Percentiles rank a stretch among this genome's conserved stretches.
phyloP scores from a whole-genome alignment of 2,113 vertebrate genomes.

The Coreoperca whiteheadi region DNA sequence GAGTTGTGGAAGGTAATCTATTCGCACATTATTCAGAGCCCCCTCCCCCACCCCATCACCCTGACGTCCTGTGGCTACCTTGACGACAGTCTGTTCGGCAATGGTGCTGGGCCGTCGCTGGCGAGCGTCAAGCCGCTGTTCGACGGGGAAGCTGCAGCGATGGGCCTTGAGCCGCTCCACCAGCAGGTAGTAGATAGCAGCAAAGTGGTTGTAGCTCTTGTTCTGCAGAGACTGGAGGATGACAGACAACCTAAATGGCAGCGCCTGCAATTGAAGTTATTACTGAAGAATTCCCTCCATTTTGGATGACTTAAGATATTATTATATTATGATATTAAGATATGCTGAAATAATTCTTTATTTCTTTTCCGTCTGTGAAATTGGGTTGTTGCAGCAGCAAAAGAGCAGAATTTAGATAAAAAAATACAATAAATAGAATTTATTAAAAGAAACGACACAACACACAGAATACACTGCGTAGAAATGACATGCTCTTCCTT shows the following conservation, averaged over 20 bases:
- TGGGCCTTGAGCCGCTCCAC: constrained; percentile 97
- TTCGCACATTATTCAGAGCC: constrained; percentile 45
- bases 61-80: constrained; percentile 84
- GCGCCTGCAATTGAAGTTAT: constrained; percentile 12
- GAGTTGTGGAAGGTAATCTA: constrained; percentile 45
- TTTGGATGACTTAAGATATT: constrained; percentile 24
- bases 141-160: constrained; percentile 96
- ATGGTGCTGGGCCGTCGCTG: constrained; percentile 95
- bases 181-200: constrained; percentile 97
- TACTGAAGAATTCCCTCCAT: constrained; percentile 4
- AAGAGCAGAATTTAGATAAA: not conserved
- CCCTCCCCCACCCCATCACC: not conserved
- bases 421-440: constrained; percentile 14
- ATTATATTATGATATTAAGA: too few species aligned
- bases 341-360: constrained; percentile 30
- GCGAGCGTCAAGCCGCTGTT: constrained; percentile 93
- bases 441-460: not conserved
- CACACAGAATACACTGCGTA: not conserved
- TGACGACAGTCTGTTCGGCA: constrained; percentile 94
- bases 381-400: constrained; percentile 20
- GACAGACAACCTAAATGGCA: constrained; percentile 41
- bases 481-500: not conserved
- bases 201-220: constrained; percentile 99
- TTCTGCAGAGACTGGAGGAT: constrained; percentile 93
- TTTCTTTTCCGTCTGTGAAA: constrained; percentile 34